Evolutionary conservation across 2,797 vertebrate species (phyloP).

Genomic region (Hydrolagus colliei): DNA sequence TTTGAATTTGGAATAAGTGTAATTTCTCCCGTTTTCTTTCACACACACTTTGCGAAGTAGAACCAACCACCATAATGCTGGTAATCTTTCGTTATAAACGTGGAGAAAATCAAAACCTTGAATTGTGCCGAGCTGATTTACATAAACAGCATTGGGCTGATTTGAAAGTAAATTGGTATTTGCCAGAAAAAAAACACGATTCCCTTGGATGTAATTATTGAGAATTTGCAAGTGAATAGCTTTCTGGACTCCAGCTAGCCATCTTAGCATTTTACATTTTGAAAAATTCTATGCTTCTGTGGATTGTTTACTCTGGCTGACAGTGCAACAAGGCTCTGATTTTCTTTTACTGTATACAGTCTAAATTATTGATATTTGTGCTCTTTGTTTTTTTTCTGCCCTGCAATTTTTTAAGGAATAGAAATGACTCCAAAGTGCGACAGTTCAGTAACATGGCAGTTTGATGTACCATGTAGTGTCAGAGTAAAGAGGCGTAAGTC

Average conservation of each 20-base stretch:
- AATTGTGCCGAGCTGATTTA: background rate
- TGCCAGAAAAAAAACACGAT: background rate
- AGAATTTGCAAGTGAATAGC: background rate
- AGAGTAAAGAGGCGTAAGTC: background rate
- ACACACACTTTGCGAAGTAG: background rate
- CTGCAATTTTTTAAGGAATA: background rate
- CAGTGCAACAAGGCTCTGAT: background rate
- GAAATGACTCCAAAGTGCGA: background rate
- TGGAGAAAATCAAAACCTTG: conserved; percentile 1
- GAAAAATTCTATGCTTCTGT: background rate
- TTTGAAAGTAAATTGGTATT: background rate
- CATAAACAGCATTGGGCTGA: background rate
- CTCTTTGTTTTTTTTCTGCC: background rate
- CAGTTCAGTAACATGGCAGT: background rate
- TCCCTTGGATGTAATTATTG: background rate
- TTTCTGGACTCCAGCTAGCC: background rate
- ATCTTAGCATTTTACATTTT: background rate
- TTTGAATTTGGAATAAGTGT: conserved; percentile 14
- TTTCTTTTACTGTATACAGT: background rate
- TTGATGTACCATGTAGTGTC: background rate
- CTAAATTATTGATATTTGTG: background rate
- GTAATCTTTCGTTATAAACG: background rate
- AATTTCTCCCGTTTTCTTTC: background rate
- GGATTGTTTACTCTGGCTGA: background rate
- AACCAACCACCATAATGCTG: background rate